Conservation (phyloP, 2,113 vertebrate genomes). For the Pteropus alecto region DNA sequence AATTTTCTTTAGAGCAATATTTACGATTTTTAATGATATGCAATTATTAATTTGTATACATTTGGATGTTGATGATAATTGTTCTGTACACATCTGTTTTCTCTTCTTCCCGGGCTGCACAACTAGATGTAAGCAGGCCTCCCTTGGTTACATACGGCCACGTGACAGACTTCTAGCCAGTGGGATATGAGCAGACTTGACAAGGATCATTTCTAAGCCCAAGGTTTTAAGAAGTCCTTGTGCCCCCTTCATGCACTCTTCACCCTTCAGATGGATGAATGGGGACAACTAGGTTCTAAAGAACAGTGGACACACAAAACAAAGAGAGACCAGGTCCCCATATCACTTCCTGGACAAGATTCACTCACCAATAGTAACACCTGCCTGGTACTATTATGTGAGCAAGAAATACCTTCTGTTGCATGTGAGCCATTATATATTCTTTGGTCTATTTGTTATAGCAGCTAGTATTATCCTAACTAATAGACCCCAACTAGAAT, state of each 20-base stretch:
- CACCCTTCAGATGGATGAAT: background rate
- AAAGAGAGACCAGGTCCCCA: background rate
- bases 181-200: background rate
- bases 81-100: background rate
- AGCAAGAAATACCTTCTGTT: background rate
- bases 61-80: background rate
- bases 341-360: background rate
- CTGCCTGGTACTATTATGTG: background rate
- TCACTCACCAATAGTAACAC: background rate
- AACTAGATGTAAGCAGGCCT: background rate
- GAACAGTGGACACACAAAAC: background rate
- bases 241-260: background rate
- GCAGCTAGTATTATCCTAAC: slow-evolving; percentile 22
- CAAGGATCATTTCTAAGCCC: background rate
- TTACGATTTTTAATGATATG: background rate
- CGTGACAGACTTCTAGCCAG: background rate
- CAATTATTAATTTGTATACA: background rate
- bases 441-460: slow-evolving; percentile 26
- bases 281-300: background rate
- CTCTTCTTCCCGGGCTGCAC: background rate
- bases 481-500: background rate
- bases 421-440: background rate
- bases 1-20: background rate
- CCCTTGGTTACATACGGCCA: background rate
- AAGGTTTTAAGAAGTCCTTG: background rate